Percentiles rank a stretch among this genome's conserved stretches.
phyloP scores from a whole-genome alignment of 2,797 vertebrate species.

The Pangasius mekongensis region DNA sequence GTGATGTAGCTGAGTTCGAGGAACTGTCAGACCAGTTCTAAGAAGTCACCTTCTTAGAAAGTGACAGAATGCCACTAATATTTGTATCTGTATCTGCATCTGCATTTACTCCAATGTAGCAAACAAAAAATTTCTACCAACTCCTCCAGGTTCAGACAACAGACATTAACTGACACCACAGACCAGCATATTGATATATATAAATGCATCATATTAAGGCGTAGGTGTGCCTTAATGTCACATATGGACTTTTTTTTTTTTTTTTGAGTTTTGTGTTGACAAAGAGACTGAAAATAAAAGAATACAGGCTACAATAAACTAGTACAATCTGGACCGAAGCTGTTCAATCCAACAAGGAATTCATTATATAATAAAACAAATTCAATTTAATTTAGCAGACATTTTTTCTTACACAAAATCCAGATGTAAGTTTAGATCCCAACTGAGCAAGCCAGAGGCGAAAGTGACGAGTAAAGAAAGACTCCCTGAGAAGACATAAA shows the following conservation, averaged over 20 bases:
- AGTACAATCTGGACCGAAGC: neutral
- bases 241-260: neutral
- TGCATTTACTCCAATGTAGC: neutral
- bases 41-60: no score
- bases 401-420: neutral
- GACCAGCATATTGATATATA: neutral
- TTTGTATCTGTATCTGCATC: no score
- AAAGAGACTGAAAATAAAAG: neutral
- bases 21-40: no score
- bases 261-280: neutral
- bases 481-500: neutral
- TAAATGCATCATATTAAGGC: neutral
- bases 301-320: no score
- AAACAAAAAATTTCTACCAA: no score
- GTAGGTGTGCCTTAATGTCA: neutral
- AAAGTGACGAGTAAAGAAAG: neutral
- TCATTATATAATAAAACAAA: neutral
- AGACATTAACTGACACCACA: no score
- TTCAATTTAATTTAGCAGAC: no score
- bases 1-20: no score
- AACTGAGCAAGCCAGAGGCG: neutral
- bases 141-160: no score
- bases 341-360: neutral
- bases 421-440: neutral
- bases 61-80: no score